Evolutionary conservation across 2,797 vertebrate genomes (phyloP), one percentile per base, ranked within the genome.

Genomic region (Brotula barbata): DNA sequence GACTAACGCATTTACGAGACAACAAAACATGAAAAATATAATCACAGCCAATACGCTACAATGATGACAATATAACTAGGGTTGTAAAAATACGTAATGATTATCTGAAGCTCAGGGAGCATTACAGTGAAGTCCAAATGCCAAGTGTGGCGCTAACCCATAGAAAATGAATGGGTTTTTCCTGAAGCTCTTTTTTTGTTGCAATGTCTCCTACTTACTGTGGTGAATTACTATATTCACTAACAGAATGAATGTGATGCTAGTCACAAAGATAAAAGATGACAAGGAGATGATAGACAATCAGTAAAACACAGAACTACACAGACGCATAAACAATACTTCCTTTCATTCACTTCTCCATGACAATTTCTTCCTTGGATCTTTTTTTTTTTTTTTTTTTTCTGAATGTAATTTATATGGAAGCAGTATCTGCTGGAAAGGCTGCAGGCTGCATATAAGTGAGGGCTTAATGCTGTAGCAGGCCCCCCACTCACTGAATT

Each of bases 1-100:
- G 73, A 77, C 75, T 73, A 53, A 40, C 31, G 64, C 25, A 19
- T 68, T 66, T 71, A 75, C 21, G 60, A 73, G 68, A 63, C 41
- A 42, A 53, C 45, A 63, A 71, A 75, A 78, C 71, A 79, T 58
- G 64, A 51, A n/a, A n/a, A n/a, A n/a, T n/a, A n/a, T 76, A 73
- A 82, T 87, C 68, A 20, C 41, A 39, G 63, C 63, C 64, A 67
- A 77, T 66, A 46, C 12, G 25, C 43, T 2, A 41, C 48, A 0
- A 47, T 39, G 37, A 41, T 55, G 78, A 73, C 64, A 47, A 65
- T 71, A 52, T 58, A 72, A 77, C 60, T 55, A 22, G 0, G n/a
- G 54, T 14, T 73, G 50, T 79, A 52, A 77, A 73, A 66, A n/a
- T 55, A 33, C 17, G 21, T 56, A 62, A 75, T 70, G 67, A 73